These are phyloP conservation scores for Cyanocitta stelleri DNA, from an alignment of 2,113 vertebrate species.

Conservation along the genomic window DNA sequence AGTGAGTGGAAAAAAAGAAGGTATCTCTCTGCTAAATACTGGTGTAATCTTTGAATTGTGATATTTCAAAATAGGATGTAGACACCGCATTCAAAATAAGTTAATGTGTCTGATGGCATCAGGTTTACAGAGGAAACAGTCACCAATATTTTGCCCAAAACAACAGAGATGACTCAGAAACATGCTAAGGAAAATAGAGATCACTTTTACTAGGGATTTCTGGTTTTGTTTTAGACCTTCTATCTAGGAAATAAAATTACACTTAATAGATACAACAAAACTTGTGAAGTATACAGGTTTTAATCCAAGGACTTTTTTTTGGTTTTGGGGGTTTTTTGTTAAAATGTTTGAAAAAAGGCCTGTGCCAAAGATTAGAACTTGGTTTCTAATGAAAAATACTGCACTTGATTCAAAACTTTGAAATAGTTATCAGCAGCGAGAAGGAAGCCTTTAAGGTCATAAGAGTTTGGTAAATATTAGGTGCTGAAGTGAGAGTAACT, in stretches of 20 bases:
- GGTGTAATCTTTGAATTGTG: constrained; percentile 1
- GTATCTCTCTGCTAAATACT: not conserved
- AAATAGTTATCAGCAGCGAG: not conserved
- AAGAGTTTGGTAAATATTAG: not conserved
- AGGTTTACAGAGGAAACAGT: constrained; percentile 28
- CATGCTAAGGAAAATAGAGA: constrained; percentile 43
- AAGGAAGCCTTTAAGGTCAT: not conserved
- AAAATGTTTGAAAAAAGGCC: constrained; percentile 6
- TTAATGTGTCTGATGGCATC: not conserved
- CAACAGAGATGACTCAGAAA: constrained; percentile 31
- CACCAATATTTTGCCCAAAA: constrained; percentile 59
- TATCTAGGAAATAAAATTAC: constrained; percentile 19
- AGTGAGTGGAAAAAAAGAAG: not conserved
- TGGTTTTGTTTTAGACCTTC: constrained; percentile 44
- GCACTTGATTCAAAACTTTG: not conserved
- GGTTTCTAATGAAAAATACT: not conserved
- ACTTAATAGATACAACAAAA: constrained; percentile 41
- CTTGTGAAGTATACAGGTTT: constrained; percentile 26
- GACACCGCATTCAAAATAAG: constrained; percentile 20
- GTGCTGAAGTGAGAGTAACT: not conserved
- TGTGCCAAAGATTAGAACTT: not conserved
- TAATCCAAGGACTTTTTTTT: constrained; percentile 1
- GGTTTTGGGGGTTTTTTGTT: not conserved
- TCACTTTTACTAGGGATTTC: constrained; percentile 30
- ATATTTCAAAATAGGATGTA: constrained; percentile 11